phyloP scores from a whole-genome alignment of 2,888 invertebrate genomes.

The Meteorus cinctellus region DNA sequence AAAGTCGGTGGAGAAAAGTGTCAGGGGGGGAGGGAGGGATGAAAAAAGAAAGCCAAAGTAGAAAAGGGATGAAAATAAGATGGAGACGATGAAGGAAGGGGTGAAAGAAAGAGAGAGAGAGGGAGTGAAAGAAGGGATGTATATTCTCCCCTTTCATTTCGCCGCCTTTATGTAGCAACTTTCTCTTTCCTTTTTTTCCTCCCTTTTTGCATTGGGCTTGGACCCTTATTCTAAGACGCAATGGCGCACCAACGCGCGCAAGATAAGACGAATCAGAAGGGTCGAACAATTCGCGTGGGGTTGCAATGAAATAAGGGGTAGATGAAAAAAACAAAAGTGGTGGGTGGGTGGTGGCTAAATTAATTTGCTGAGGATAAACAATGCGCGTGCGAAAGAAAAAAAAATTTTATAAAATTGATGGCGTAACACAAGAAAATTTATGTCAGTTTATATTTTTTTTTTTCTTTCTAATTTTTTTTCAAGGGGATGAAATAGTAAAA shows the following conservation, averaged over 20 bases:
- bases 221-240: slow-evolving; percentile 29
- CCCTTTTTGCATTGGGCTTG: slow-evolving; percentile 18
- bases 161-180: slow-evolving; percentile 31
- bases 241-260: slow-evolving; percentile 42
- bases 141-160: slow-evolving; percentile 40
- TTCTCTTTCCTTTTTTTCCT: slow-evolving; percentile 8
- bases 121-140: background rate
- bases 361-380: slow-evolving; percentile 75
- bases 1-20: slow-evolving; percentile 11
- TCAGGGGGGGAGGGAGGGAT: background rate
- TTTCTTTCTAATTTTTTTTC: background rate
- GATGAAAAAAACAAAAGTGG: slow-evolving; percentile 23
- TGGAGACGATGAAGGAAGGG: background rate
- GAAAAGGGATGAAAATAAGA: slow-evolving; percentile 21
- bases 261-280: slow-evolving; percentile 50
- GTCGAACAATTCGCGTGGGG: slow-evolving; percentile 23
- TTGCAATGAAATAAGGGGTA: slow-evolving; percentile 42
- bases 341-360: slow-evolving; percentile 70
- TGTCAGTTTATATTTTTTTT: background rate
- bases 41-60: background rate
- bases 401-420: background rate
- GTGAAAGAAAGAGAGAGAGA: background rate
- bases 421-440: slow-evolving; percentile 20
- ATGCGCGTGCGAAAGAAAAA: slow-evolving; percentile 62
- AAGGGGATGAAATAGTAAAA: background rate